These are phyloP conservation scores for Ctenicera cuprea DNA, from an alignment of 2,888 invertebrate species.

Conservation along the genomic window DNA sequence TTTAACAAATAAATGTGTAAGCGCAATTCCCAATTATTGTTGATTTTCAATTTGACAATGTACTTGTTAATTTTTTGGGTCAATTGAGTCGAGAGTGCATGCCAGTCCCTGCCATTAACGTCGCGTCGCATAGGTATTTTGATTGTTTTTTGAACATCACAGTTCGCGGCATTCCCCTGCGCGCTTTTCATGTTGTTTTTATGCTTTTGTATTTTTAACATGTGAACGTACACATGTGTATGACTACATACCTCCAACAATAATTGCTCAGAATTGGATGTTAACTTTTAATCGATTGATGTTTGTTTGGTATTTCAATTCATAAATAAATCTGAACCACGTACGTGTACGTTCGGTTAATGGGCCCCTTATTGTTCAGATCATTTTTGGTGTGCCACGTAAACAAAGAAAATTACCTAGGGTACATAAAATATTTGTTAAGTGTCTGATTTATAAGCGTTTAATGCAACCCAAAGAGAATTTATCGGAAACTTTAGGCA, in stretches of 20 bases:
- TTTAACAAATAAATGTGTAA: too few relatives aligned
- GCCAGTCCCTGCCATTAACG: constrained; percentile 2
- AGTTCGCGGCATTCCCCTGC: constrained; percentile 1
- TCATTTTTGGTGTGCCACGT: too few relatives aligned
- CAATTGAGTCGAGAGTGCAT: background rate
- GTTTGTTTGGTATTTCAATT: constrained; percentile 22
- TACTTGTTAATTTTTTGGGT: background rate
- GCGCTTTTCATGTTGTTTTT: constrained; percentile 4
- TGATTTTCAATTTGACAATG: constrained; percentile 12
- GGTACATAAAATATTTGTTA: too few relatives aligned
- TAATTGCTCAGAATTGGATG: constrained; percentile 20
- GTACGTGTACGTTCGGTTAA: background rate
- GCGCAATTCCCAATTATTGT: background rate
- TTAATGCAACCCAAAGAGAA: background rate
- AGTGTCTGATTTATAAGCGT: background rate
- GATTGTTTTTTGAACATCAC: constrained; percentile 23
- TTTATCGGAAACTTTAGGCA: constrained; percentile 13
- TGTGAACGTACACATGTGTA: constrained; percentile 23
- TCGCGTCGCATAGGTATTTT: constrained; percentile 20
- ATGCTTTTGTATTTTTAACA: constrained; percentile 14
- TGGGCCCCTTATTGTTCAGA: background rate
- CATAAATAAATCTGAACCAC: constrained; percentile 6
- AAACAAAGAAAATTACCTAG: too few relatives aligned
- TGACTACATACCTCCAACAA: constrained; percentile 16
- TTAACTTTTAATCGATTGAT: constrained; percentile 17